Evolutionary conservation across 2,888 invertebrate genomes (phyloP).

Genomic region (Mantis religiosa): DNA sequence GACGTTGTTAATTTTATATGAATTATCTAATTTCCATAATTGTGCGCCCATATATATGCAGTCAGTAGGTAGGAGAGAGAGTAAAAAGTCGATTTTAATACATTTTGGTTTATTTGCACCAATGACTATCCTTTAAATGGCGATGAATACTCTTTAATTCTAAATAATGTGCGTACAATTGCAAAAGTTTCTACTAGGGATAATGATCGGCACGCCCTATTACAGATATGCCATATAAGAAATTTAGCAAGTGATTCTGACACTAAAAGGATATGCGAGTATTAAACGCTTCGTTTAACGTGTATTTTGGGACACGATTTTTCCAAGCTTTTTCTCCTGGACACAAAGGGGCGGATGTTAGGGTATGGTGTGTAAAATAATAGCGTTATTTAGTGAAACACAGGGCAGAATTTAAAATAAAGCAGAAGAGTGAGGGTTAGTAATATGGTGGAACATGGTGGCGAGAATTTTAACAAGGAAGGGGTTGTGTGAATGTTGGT

Average conservation of each 20-base stretch:
- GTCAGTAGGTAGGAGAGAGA: no score
- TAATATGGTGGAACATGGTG: slow-evolving; percentile 22
- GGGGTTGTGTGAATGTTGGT: background rate
- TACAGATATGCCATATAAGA: no score
- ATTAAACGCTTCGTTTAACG: background rate
- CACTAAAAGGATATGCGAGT: background rate
- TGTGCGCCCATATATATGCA: no score
- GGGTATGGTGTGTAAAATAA: slow-evolving; percentile 14
- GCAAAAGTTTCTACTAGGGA: no score
- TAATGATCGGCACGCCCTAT: no score
- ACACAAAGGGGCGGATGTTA: background rate
- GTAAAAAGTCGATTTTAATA: no score
- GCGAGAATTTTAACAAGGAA: slow-evolving; percentile 28
- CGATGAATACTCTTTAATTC: no score
- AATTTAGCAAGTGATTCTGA: background rate
- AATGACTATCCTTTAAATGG: no score
- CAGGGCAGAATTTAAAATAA: slow-evolving; percentile 25
- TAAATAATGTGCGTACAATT: no score
- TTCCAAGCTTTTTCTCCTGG: background rate
- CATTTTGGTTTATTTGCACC: no score
- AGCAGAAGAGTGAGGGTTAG: slow-evolving; percentile 10
- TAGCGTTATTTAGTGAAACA: slow-evolving; percentile 24
- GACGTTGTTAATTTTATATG: no score
- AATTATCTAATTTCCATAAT: no score
- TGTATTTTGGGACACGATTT: background rate